Evolutionary conservation across 2,113 vertebrate genomes (phyloP).

Genomic region (Sarotherodon lohbergeri): DNA sequence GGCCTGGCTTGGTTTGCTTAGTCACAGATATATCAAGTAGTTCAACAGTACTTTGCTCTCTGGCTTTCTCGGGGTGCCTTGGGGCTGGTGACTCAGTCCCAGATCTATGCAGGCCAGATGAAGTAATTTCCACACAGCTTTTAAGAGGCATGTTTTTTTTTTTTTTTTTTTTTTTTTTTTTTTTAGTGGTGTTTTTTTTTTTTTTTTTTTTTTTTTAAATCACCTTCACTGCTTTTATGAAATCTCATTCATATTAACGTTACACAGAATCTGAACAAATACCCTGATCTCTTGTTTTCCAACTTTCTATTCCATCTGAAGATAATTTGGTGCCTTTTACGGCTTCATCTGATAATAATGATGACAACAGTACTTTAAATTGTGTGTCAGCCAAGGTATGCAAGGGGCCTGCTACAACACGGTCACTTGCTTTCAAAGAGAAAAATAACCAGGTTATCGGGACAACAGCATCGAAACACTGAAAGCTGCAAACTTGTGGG

Average conservation of each 20-base stretch:
- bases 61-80: background rate
- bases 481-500: background rate
- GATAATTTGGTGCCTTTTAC: background rate
- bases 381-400: conserved; percentile 37
- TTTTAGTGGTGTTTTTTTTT: background rate
- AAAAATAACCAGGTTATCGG: conserved; percentile 38
- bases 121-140: background rate
- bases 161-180: background rate
- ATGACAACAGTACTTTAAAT: conserved; percentile 38
- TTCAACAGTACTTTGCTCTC: conserved; percentile 22
- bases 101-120: background rate
- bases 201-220: background rate
- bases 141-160: background rate
- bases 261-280: background rate
- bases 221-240: background rate
- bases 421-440: conserved; percentile 1
- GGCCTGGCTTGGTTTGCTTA: conserved; percentile 12
- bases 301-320: background rate
- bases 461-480: background rate
- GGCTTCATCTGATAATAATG: conserved; percentile 28
- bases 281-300: background rate
- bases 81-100: conserved; percentile 4
- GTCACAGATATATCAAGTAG: conserved; percentile 11
- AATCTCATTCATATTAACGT: background rate
- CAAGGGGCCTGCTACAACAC: conserved; percentile 35